Conservation (phyloP, 1,140 invertebrate genomes). For the Mactra quadrangularis region DNA sequence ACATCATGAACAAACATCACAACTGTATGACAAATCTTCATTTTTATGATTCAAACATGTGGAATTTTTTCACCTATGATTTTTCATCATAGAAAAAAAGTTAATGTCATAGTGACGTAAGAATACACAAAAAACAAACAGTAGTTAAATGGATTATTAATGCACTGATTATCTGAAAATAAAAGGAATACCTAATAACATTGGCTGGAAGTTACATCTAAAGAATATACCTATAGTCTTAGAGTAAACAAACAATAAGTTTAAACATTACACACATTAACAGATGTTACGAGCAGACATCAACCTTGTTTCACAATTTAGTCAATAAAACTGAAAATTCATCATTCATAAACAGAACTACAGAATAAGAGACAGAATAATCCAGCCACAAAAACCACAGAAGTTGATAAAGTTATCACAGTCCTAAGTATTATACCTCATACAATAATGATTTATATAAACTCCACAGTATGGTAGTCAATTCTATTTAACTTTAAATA, state of each 20-base stretch:
- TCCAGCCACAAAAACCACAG: too few species aligned
- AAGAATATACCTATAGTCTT: neutral
- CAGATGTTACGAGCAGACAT: too few species aligned
- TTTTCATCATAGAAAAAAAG: neutral
- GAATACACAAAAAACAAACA: neutral
- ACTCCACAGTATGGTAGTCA: neutral
- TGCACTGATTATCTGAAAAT: neutral
- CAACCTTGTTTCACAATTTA: too few species aligned
- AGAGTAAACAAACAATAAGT: too few species aligned
- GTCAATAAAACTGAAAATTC: too few species aligned
- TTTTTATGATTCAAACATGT: slow-evolving; percentile 15
- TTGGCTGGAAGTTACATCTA: neutral
- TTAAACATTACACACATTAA: too few species aligned
- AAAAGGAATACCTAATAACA: neutral
- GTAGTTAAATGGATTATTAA: neutral
- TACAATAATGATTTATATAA: neutral
- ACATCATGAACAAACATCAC: neutral
- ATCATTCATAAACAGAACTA: too few species aligned
- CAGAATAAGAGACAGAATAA: too few species aligned
- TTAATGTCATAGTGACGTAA: neutral
- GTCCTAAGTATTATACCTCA: too few species aligned
- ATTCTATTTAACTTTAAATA: neutral
- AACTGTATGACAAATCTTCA: neutral
- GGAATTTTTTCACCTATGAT: slow-evolving; percentile 28
- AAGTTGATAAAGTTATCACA: too few species aligned